A percentile compares a stretch with the other conserved stretches of the same genome.
phyloP scores from a whole-genome alignment of 1,140 invertebrate species.

The Temnothorax nylanderi region DNA sequence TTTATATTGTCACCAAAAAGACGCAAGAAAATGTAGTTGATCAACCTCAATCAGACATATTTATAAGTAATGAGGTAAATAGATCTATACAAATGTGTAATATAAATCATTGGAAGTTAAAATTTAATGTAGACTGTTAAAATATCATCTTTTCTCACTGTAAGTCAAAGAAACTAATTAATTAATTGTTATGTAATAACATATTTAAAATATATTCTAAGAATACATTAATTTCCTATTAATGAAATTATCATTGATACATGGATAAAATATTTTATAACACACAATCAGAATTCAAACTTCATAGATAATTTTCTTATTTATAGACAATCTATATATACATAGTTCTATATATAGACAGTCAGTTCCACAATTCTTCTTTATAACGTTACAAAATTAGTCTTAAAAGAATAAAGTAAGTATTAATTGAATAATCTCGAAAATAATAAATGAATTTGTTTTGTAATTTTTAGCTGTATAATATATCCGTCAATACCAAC shows the following conservation, averaged over 20 bases:
- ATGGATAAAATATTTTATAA: no score
- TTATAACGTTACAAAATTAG: neutral
- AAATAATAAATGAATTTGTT: neutral
- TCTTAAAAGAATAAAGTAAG: neutral
- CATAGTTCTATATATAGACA: neutral
- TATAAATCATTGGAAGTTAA: neutral
- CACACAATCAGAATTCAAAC: neutral
- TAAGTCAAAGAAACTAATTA: neutral
- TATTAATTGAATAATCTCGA: neutral
- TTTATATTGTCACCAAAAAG: constrained; percentile 86
- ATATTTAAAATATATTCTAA: neutral
- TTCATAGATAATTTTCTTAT: neutral
- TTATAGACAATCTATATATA: no score
- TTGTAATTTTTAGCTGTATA: constrained; percentile 60
- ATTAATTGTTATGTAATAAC: neutral
- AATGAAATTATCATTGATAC: no score
- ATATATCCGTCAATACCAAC: constrained; percentile 72
- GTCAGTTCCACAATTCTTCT: neutral
- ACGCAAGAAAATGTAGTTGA: neutral
- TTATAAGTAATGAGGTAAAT: constrained; percentile 68
- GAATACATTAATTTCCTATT: no score
- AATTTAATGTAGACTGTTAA: neutral
- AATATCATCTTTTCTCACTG: neutral
- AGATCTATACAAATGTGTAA: neutral
- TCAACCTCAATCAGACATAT: constrained; percentile 25